phyloP scores from a whole-genome alignment of 2,797 vertebrate species.

The Fistularia tabacaria region DNA sequence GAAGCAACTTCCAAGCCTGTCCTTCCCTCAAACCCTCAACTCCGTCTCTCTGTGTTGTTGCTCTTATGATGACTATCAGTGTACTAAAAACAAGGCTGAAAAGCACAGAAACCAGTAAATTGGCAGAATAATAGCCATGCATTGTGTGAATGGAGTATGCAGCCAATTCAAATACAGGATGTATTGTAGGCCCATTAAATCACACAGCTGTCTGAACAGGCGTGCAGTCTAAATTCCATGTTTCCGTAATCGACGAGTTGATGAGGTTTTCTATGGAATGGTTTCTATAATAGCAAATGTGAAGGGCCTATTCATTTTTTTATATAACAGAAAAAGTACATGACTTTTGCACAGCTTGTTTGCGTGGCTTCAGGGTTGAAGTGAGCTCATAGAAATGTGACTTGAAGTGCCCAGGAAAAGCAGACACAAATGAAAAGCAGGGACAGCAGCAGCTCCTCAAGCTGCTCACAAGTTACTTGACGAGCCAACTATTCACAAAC shows the following conservation, averaged over 20 bases:
- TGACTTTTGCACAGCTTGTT: constrained; percentile 6
- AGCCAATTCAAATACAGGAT: constrained; percentile 74
- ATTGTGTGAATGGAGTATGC: constrained; percentile 61
- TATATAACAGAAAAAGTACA: constrained; percentile 6
- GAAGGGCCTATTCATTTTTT: constrained; percentile 41
- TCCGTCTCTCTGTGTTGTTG: constrained; percentile 55
- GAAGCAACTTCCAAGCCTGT: constrained; percentile 40
- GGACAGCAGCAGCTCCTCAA: constrained; percentile 2
- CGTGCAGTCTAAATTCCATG: constrained; percentile 48
- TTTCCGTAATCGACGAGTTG: constrained; percentile 58
- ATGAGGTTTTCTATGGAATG: constrained; percentile 50
- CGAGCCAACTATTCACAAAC: too few species aligned
- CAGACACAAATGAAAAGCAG: not conserved
- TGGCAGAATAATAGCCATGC: constrained; percentile 61
- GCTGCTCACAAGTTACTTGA: not conserved
- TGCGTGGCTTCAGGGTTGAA: not conserved
- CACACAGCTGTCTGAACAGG: constrained; percentile 55
- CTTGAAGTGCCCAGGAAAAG: not conserved
- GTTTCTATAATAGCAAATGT: constrained; percentile 47
- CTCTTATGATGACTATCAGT: constrained; percentile 72
- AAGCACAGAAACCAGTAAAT: constrained; percentile 56
- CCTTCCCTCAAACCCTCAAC: constrained; percentile 2
- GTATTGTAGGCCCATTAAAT: constrained; percentile 57
- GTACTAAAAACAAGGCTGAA: constrained; percentile 67
- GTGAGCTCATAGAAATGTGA: constrained; percentile 4